Evolutionary conservation across 2,797 vertebrate genomes (phyloP), one percentile per base, ranked within the genome.

Genomic region (Kryptolebias ocellatus): DNA sequence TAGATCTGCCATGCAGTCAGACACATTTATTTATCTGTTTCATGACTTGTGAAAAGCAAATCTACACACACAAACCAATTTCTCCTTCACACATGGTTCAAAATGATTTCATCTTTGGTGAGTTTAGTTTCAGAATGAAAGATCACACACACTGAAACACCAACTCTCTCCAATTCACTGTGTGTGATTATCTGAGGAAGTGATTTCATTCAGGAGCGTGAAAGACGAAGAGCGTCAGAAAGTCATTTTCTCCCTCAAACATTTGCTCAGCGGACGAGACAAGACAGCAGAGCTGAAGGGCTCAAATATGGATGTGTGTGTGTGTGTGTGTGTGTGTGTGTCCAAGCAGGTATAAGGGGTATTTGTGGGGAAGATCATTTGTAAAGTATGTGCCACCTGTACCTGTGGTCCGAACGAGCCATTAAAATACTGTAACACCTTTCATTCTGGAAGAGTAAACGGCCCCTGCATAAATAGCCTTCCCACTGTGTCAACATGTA

Each of bases 161-260:
- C 20, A 8, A 18, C 46, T 20, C 18, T 34, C 50, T 69, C 44
- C 46, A 52, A 52, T 70, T 72, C 79, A 71, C 24, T 42, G 42
- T 73, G 79, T 53, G 47, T 76, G 47, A 57, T 83, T 75, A 76
- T 71, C 61, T 15, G 34, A 60, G 24, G 70, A 77, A 69, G 65
- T 47, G 47, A 71, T 84, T 86, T 76, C 50, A 68, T 61, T 80
- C 60, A 53, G 70, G 59, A 62, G 60, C 52, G 71, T 75, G 68
- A 86, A 83, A 80, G 60, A 74, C 15, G 15, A 55, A 74, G 69
- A 77, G 42, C 65, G 51, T 34, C 62, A 74, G 44, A 78, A 74
- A 69, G 61, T 67, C 18, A 84, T 84, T 83, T 89, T 81, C 79
- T 81, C 67, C 74, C 67, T 77, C 76, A 83, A 89, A 86, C 74